These are phyloP conservation scores for Hylomyscus alleni DNA, from an alignment of 2,797 vertebrate species.

Conservation along the genomic window DNA sequence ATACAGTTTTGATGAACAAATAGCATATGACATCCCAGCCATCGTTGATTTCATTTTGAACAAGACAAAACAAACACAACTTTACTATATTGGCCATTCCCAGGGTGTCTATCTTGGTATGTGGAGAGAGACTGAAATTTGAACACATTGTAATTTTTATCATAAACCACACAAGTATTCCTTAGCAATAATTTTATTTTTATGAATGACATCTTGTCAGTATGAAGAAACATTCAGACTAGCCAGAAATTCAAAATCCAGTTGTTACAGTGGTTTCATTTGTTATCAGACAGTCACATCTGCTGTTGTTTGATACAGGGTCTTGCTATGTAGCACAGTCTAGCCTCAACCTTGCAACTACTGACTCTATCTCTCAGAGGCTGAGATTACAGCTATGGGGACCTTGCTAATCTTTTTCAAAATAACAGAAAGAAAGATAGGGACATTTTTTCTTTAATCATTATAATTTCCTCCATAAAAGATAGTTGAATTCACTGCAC, in stretches of 20 bases:
- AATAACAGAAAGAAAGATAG: not conserved
- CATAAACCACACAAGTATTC: not conserved
- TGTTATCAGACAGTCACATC: not conserved
- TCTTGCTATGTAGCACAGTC: not conserved
- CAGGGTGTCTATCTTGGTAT: slow-evolving; percentile 92
- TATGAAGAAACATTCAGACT: not conserved
- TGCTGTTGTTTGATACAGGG: not conserved
- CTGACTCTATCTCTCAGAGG: not conserved
- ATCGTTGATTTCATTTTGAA: slow-evolving; percentile 91
- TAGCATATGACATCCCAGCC: slow-evolving; percentile 92
- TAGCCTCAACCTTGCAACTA: not conserved
- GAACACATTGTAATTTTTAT: not conserved
- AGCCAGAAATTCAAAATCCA: not conserved
- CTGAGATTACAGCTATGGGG: not conserved
- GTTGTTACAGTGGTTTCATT: not conserved
- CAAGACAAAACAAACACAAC: slow-evolving; percentile 89
- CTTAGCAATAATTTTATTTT: not conserved
- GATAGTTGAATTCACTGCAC: not conserved
- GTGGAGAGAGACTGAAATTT: slow-evolving; percentile 2
- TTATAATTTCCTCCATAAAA: not conserved
- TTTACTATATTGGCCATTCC: slow-evolving; percentile 93
- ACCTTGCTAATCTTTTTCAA: not conserved
- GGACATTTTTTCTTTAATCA: not conserved
- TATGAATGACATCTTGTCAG: not conserved
- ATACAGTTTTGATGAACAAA: slow-evolving; percentile 92